Evolutionary conservation across 2,113 vertebrate genomes (phyloP).

Genomic region (Ivindomyrus marchei): DNA sequence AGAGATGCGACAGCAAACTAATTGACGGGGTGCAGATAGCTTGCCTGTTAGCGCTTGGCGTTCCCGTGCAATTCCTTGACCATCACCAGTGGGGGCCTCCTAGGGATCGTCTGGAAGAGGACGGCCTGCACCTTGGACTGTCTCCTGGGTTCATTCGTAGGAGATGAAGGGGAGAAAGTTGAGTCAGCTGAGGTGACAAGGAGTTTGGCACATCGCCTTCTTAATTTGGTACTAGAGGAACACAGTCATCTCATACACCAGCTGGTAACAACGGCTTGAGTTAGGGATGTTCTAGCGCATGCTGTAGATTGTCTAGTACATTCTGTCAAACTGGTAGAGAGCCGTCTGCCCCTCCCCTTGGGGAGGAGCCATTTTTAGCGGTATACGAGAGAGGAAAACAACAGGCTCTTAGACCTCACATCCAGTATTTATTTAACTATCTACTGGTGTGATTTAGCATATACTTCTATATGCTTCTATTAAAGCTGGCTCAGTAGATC

Average conservation of each 20-base stretch:
- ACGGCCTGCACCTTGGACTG: not conserved
- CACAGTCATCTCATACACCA: not conserved
- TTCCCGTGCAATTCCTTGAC: not conserved
- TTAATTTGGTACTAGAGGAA: not conserved
- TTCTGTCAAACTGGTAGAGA: not conserved
- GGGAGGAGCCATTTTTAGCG: not conserved
- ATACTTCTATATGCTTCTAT: not conserved
- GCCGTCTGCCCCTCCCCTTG: not conserved
- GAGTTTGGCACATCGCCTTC: not conserved
- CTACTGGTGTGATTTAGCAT: not conserved
- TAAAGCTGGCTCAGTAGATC: not conserved
- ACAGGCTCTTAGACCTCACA: not conserved
- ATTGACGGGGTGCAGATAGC: not conserved
- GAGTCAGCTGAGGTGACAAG: not conserved
- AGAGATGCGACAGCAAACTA: not conserved
- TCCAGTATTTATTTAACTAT: not conserved
- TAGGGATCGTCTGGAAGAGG: not conserved
- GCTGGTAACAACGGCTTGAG: not conserved
- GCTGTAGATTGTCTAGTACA: not conserved
- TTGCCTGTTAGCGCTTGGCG: not conserved
- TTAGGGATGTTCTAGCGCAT: not conserved
- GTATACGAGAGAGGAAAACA: not conserved
- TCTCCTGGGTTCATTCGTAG: not conserved
- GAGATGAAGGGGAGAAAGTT: not conserved
- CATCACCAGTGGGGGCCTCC: not conserved